Percentiles rank a stretch among this genome's conserved stretches.
phyloP scores from a whole-genome alignment of 2,888 invertebrate species.

The Erebia epiphron region DNA sequence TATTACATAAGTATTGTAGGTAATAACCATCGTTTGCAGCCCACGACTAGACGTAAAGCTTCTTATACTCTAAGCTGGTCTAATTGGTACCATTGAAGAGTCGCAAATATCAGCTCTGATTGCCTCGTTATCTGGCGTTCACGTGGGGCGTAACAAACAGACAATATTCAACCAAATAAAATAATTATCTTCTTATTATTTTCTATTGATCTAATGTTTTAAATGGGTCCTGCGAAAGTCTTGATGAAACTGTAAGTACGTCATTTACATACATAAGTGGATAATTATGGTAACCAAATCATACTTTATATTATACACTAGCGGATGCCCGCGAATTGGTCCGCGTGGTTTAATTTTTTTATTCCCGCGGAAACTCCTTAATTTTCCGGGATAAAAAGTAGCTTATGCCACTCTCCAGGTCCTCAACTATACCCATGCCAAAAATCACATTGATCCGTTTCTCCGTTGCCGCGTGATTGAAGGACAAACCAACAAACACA shows the following conservation, averaged over 20 bases:
- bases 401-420: too few species aligned
- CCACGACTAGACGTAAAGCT: constrained; percentile 48
- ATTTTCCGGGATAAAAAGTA: too few species aligned
- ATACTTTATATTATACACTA: too few species aligned
- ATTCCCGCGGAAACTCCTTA: too few species aligned
- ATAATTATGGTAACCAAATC: too few species aligned
- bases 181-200: background rate
- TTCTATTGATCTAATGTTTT: background rate
- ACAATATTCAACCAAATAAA: constrained; percentile 2
- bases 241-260: background rate
- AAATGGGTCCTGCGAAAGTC: background rate
- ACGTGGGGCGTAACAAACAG: constrained; percentile 32
- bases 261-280: background rate
- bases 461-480: too few species aligned
- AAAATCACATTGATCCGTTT: too few species aligned
- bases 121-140: constrained; percentile 50
- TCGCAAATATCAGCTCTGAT: constrained; percentile 43
- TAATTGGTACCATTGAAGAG: constrained; percentile 51
- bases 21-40: constrained; percentile 9
- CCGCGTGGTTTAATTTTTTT: too few species aligned
- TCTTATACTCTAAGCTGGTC: constrained; percentile 60
- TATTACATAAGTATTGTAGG: background rate
- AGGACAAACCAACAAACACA: too few species aligned
- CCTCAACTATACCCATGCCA: too few species aligned
- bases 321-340: too few species aligned